phyloP scores from a whole-genome alignment of 2,888 invertebrate genomes.

The Anthophora plumipes region DNA sequence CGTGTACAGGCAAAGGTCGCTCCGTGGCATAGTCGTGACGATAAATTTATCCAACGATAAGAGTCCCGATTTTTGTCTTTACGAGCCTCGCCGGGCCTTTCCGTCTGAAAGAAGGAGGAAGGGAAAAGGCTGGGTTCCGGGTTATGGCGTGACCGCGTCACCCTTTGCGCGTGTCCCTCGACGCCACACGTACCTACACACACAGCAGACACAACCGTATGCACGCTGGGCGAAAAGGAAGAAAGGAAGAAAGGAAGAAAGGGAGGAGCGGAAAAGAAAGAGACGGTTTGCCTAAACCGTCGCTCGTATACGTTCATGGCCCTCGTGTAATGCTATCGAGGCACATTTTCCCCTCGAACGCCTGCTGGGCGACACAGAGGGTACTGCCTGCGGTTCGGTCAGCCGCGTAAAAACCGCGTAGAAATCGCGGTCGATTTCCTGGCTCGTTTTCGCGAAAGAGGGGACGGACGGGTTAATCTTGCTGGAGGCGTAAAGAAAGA shows the following conservation, averaged over 20 bases:
- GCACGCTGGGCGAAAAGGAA: constrained; percentile 1
- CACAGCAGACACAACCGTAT: neutral
- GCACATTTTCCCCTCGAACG: constrained; percentile 66
- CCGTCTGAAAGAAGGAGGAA: constrained; percentile 42
- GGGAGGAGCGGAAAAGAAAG: neutral
- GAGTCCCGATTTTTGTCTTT: constrained; percentile 80
- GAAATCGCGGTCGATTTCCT: constrained; percentile 8
- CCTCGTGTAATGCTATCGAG: constrained; percentile 62
- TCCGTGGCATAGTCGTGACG: constrained; percentile 56
- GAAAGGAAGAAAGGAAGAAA: neutral
- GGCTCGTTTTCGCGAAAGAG: neutral
- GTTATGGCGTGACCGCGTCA: constrained; percentile 73
- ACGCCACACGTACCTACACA: neutral
- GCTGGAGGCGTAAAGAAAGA: neutral
- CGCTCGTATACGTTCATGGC: constrained; percentile 16
- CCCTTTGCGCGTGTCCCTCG: constrained; percentile 27
- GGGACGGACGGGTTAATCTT: neutral
- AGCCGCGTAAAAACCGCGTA: constrained; percentile 28
- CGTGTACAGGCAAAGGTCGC: constrained; percentile 12
- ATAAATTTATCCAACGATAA: constrained; percentile 80
- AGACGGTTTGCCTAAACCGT: constrained; percentile 10
- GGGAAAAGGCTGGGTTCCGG: constrained; percentile 68
- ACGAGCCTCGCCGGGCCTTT: constrained; percentile 73
- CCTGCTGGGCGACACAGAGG: constrained; percentile 26
- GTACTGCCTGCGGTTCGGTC: neutral